A percentile compares a stretch with the other conserved stretches of the same genome.
Conservation (phyloP, 2,888 invertebrate genomes). For the Lymantria dispar region DNA sequence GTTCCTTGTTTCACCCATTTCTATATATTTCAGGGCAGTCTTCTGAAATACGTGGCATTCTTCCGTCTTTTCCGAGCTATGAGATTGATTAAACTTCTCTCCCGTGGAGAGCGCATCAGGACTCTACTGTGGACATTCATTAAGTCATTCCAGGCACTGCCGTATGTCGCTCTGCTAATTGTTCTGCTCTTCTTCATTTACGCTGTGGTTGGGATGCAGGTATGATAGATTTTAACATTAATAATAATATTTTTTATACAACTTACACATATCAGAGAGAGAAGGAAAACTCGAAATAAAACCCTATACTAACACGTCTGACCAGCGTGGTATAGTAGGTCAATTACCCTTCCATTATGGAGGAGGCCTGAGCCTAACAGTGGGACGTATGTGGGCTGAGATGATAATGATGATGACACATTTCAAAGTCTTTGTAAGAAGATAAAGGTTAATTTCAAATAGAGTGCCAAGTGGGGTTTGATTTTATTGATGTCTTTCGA, state of each 20-base stretch:
- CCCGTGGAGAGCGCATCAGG: conserved; percentile 98
- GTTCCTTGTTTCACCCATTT: not conserved
- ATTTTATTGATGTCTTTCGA: too few relatives aligned
- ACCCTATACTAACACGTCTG: too few relatives aligned
- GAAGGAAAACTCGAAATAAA: too few relatives aligned
- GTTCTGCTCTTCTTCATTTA: conserved; percentile 99
- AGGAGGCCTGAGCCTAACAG: too few relatives aligned
- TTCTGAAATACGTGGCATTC: conserved; percentile 93
- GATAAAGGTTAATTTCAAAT: too few relatives aligned
- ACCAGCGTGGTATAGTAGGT: too few relatives aligned
- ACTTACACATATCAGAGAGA: too few relatives aligned
- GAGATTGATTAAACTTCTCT: conserved; percentile 97
- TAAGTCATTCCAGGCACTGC: conserved; percentile 99
- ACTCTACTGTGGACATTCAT: conserved; percentile 99
- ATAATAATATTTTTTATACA: not conserved
- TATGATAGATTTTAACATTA: conserved; percentile 51
- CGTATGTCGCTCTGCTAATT: conserved; percentile 98
- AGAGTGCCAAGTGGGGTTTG: too few relatives aligned
- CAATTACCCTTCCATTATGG: too few relatives aligned
- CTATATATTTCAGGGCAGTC: conserved; percentile 40
- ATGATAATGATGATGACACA: too few relatives aligned
- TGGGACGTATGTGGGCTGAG: too few relatives aligned
- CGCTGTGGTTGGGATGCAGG: conserved; percentile 99
- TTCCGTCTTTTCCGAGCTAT: conserved; percentile 95
- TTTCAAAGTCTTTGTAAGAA: too few relatives aligned